Base-by-base conservation (phyloP, 2,888 invertebrate species). In the Protodeltote pygarga region DNA sequence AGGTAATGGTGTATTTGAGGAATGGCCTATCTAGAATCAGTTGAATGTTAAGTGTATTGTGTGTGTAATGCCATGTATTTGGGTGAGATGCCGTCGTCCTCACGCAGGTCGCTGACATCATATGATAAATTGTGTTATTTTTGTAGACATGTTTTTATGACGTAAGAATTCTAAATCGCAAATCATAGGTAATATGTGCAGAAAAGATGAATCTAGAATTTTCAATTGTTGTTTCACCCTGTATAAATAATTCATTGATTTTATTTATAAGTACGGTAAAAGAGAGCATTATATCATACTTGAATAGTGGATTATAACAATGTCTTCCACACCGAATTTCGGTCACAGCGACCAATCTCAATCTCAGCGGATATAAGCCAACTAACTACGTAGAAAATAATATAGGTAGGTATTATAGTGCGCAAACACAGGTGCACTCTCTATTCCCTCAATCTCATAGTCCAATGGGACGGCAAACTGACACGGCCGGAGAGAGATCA, bases 21-120 rank as follows among this genome's bases (percentile, higher is more conserved):
- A 42, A 64, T 59, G 52, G 63, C 57, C 69, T 79, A 77, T 79
- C 77, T 69, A 34, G 47, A 65, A 81, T 83, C 75, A 48, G 70
- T 49, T 68, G 73, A 75, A 76, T 80, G 64, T 68, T 68, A 73
- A 79, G 40, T 55, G 61, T 65, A 82, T 84, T 83, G 81, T 83
- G 61, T 51, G 51, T 55, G 58, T 81, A 81, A 82, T 83, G 66
- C 48, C 39, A 87, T 88, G 87, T 82, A 85, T 83, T 73, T 85
- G 72, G 85, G 84, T 70, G 78, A 80, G 70, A 65, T 68, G 79
- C 60, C 79, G 74, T 68, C 70, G 78, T 72, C 74, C 77, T 68
- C 61, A 48, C 44, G 27, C 73, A 62, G 81, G 83, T 81, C 82
- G 65, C 61, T 75, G 79, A 81, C 83, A 74, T 75, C 62, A 55